Conservation (phyloP, 35 echinoderm and acorn worm species). For the Lytechinus pictus region DNA sequence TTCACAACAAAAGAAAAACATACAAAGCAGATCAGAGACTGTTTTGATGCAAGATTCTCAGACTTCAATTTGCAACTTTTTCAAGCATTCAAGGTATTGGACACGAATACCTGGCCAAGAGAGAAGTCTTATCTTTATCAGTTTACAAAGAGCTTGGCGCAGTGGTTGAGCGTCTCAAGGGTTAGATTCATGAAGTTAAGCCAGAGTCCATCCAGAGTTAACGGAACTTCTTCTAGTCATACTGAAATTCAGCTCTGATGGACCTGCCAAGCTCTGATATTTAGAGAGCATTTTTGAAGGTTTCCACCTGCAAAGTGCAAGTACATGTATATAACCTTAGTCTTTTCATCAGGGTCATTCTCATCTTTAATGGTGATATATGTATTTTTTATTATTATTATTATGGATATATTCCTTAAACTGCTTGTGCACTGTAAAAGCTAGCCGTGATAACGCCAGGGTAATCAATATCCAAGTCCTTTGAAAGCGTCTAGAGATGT, state of each 20-base stretch:
- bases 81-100: slow-evolving; percentile 41
- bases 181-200: slow-evolving; percentile 32
- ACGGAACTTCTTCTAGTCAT: neutral
- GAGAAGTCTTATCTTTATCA: neutral
- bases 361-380: neutral
- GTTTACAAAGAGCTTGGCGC: slow-evolving; percentile 23
- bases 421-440: too few relatives aligned
- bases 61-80: slow-evolving; percentile 26
- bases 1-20: too few relatives aligned
- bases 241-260: slow-evolving; percentile 34
- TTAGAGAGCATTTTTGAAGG: slow-evolving; percentile 19
- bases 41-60: too few relatives aligned
- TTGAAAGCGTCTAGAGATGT: too few relatives aligned
- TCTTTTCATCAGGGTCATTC: slow-evolving; percentile 47
- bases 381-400: too few relatives aligned
- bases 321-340: slow-evolving; percentile 51
- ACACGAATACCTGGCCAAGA: slow-evolving; percentile 29
- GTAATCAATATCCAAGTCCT: too few relatives aligned
- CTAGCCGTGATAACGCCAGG: too few relatives aligned
- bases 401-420: too few relatives aligned
- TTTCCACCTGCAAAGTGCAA: neutral
- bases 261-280: slow-evolving; percentile 22
- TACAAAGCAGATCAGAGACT: too few relatives aligned
- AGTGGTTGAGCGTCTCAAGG: slow-evolving; percentile 1
- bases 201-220: slow-evolving; percentile 18